Evolutionary conservation across 2,888 invertebrate species (phyloP).

Genomic region (Drosophila meridionalis): DNA sequence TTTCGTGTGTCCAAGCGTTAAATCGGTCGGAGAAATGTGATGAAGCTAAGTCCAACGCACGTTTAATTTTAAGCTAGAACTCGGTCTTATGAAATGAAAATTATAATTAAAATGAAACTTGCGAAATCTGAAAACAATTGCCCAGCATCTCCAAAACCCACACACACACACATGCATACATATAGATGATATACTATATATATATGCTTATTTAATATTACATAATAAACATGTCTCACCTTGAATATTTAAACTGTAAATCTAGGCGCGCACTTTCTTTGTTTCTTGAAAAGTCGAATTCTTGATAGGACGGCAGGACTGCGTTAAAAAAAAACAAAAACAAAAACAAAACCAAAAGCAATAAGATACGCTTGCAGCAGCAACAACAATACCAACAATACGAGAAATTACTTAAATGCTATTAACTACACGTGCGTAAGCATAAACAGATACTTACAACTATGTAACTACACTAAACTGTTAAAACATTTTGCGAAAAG

Average conservation of each 20-base stretch:
- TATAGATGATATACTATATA: conserved; percentile 31
- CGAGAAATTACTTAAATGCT: conserved; percentile 59
- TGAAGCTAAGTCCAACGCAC: conserved; percentile 16
- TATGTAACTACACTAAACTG: conserved; percentile 35
- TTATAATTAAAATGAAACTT: conserved; percentile 51
- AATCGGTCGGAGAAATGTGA: conserved; percentile 24
- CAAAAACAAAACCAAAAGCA: conserved; percentile 4
- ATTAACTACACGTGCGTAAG: conserved; percentile 33
- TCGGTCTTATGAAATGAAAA: conserved; percentile 71
- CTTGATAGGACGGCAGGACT: conserved; percentile 7
- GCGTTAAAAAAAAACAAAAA: conserved; percentile 4
- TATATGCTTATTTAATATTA: conserved; percentile 61
- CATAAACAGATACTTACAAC: conserved; percentile 36
- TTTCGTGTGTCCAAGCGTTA: conserved; percentile 38
- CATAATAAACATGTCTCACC: conserved; percentile 62
- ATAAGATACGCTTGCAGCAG: conserved; percentile 18
- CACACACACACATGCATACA: neutral
- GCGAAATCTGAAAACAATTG: conserved; percentile 59
- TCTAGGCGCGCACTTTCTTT: conserved; percentile 57
- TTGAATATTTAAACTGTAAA: conserved; percentile 60
- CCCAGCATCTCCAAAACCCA: conserved; percentile 20
- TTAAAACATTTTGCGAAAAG: conserved; percentile 38
- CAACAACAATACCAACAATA: conserved; percentile 10
- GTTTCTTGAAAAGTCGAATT: conserved; percentile 4
- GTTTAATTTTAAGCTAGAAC: conserved; percentile 64